Base-by-base conservation (phyloP, 2,888 invertebrate genomes). In the Chaitophorus viminalis region DNA sequence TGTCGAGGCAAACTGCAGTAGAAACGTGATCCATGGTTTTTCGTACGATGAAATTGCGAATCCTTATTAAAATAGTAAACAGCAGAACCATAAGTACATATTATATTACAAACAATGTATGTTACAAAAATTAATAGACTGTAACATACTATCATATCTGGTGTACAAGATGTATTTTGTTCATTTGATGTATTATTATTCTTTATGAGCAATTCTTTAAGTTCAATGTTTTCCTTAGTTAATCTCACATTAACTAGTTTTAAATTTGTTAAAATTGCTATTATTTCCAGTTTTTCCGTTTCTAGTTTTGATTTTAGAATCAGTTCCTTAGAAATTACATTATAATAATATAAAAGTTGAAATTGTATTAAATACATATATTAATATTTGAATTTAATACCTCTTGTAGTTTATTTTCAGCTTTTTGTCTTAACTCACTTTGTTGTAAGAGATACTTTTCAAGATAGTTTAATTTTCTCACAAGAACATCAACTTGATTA, bases 241-340 rank as follows among this genome's bases (percentile, higher is more conserved):
- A 87, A n/a, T 5, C 8, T 79, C 6, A 81, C 65, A 65, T 87
- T 87, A 31, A 65, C 89, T 98, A 93, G 81, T 91, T 98, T 97
- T 90, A 99, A 93, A 91, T 97, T 98, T 89, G 98, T 97, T 90
- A 99, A 93, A 90, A 98, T 97, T 72, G 97, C 96, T 93, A 99
- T 93, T 90, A 99, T 92, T 92, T 99, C 98, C 90, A 99, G 92
- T 92, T 98, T 98, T 92, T 98, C 98, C 0, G 98, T 98, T 93
- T 99, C 98, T 89, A 98, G 92, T 5, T 97, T 95, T 33, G 98
- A 97, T 87, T 97, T 93, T 85, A 96, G 95, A 84, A 98, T 92
- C 92, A 97, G 94, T 93, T 97, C 97, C 96, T 96, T 92, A 21
- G 91, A 91, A 89, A 89, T 88, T 81, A 88, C 84, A 76, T 52